Evolutionary conservation across 2,797 vertebrate species (phyloP).

Genomic region (Bradypodion pumilum): DNA sequence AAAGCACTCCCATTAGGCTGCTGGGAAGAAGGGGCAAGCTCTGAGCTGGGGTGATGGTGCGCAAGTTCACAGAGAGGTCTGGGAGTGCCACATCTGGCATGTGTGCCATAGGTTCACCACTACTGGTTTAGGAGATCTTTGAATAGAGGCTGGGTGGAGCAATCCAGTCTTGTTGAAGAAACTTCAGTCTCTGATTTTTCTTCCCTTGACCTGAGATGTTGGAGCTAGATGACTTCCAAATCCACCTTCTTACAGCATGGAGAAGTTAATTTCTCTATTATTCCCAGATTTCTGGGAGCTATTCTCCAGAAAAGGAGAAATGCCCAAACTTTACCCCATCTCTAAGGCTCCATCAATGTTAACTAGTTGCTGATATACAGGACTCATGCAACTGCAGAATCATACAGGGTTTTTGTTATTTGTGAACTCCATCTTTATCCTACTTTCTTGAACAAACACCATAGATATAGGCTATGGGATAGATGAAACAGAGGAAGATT

Average conservation of each 20-base stretch:
- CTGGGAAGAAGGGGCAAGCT: too few species aligned
- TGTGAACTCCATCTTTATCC: slow-evolving; percentile 26
- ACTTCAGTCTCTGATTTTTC: background rate
- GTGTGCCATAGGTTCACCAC: too few species aligned
- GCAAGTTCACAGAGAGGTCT: too few species aligned
- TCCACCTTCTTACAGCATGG: background rate
- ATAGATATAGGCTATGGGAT: slow-evolving; percentile 86
- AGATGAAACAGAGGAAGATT: slow-evolving; percentile 81
- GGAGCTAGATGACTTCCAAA: background rate
- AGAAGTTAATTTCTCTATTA: too few species aligned
- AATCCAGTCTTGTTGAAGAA: background rate
- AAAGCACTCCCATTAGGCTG: too few species aligned
- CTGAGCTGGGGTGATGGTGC: too few species aligned
- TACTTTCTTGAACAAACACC: slow-evolving; percentile 69
- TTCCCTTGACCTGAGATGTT: too few species aligned
- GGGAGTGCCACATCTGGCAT: too few species aligned
- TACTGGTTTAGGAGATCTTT: too few species aligned
- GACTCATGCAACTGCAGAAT: background rate
- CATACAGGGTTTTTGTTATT: fast-evolving
- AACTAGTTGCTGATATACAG: slow-evolving; percentile 36
- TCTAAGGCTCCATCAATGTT: slow-evolving; percentile 18
- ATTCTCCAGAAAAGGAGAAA: too few species aligned
- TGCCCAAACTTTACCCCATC: background rate
- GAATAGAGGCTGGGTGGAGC: background rate
- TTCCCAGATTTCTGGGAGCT: too few species aligned